Base-by-base conservation (phyloP, 2,797 vertebrate species). In the Uromys caudimaculatus region DNA sequence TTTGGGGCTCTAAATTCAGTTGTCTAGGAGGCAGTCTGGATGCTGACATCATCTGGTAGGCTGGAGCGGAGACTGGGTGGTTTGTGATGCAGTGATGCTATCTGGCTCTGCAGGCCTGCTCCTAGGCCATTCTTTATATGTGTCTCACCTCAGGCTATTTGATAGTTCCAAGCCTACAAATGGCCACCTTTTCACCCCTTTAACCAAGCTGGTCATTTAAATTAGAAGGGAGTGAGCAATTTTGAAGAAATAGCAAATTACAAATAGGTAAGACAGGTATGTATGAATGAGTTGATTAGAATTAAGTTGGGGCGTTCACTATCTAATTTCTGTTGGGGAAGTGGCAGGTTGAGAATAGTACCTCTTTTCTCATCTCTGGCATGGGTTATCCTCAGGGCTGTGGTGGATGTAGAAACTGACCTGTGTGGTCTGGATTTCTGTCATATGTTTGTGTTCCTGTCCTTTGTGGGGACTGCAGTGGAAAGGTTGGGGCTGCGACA, bases 211-310 rank as follows among this genome's bases (percentile, higher is more conserved):
- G 9, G 12, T 77, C 73, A 90, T 90, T 95, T 97, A 91, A 50
- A 27, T 94, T 90, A 93, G 71, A 17, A 90, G 16, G 12, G 60
- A 85, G 29, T 82, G 84, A 52, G 41, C 64, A 90, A 89, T 71
- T 67, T 83, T 87, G 54, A 93, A 92, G 44, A 82, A 96, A 93
- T 64, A 85, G 50, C 21, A 91, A 95, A 71, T 95, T 95, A 47
- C 1, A 89, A 89, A 60, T 38, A 91, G 24, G 23, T 84, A 93
- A 88, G 50, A 54, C 64, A 91, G 38, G n/a, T 90, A 84, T 94
- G 27, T 67, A 29, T 54, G 52, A 69, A 11, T 88, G 79, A 73
- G 27, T 83, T 96, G 86, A 85, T 89, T 91, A 91, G 54, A 91
- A 92, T 24, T 87, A 60, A 93, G 35, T 67, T 88, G 58, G 86